A percentile compares a stretch with the other conserved stretches of the same genome.
Conservation (phyloP, 1,140 invertebrate species). For the Ectropis grisescens region DNA sequence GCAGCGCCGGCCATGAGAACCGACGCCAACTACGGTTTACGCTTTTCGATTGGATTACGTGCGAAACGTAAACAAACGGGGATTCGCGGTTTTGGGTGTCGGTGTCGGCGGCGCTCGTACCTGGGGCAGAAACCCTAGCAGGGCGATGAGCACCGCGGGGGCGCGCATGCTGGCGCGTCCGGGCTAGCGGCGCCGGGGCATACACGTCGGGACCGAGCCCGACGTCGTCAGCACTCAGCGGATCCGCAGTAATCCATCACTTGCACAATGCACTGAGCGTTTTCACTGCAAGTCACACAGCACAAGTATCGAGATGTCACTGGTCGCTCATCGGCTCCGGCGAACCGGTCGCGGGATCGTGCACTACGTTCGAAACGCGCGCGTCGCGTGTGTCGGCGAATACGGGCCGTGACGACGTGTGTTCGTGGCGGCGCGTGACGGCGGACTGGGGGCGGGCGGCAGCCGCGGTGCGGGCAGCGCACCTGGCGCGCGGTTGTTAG, state of each 20-base stretch:
- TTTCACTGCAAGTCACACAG: slow-evolving; percentile 65
- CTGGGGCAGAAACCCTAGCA: slow-evolving; percentile 67
- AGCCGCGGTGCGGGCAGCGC: slow-evolving; percentile 50
- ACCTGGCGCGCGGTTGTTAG: slow-evolving; percentile 35
- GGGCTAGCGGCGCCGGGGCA: slow-evolving; percentile 61
- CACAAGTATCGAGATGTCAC: slow-evolving; percentile 59
- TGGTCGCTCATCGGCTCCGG: slow-evolving; percentile 50
- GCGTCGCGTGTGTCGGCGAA: slow-evolving; percentile 32
- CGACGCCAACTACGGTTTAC: slow-evolving; percentile 17
- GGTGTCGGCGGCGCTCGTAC: slow-evolving; percentile 39
- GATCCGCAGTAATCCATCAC: slow-evolving; percentile 62
- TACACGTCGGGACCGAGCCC: slow-evolving; percentile 47
- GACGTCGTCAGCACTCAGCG: slow-evolving; percentile 45
- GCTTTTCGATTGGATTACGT: slow-evolving; percentile 22
- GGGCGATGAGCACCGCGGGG: slow-evolving; percentile 63
- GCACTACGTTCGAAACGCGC: slow-evolving; percentile 63
- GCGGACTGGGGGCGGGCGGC: slow-evolving; percentile 60
- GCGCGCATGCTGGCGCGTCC: slow-evolving; percentile 65
- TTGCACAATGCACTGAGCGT: slow-evolving; percentile 56
- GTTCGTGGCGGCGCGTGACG: slow-evolving; percentile 49
- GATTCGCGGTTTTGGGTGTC: slow-evolving; percentile 46
- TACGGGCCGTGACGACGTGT: slow-evolving; percentile 40
- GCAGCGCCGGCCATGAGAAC: slow-evolving; percentile 16
- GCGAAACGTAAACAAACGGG: slow-evolving; percentile 41
- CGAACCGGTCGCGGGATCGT: slow-evolving; percentile 56